phyloP scores from a whole-genome alignment of 2,888 invertebrate genomes.

The Dimorphilus gyrociliatus region DNA sequence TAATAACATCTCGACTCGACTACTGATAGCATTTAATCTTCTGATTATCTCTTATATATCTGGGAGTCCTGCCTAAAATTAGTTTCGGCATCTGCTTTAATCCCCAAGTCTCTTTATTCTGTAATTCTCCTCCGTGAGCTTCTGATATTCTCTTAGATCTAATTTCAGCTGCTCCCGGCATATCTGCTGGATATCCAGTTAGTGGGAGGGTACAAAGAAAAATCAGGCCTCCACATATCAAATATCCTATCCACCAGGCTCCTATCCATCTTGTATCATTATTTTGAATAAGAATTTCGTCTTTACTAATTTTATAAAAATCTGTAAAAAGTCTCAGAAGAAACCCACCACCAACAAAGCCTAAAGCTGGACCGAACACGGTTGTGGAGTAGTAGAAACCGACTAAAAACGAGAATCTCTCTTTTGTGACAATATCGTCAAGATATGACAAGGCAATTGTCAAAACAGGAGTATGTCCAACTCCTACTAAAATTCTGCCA shows the following conservation, averaged over 20 bases:
- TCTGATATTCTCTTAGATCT: constrained; percentile 5
- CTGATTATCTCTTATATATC: not conserved
- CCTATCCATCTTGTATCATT: constrained; percentile 73
- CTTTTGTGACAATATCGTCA: constrained; percentile 9
- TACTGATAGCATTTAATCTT: not conserved
- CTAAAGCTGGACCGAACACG: constrained; percentile 13
- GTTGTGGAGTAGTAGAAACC: constrained; percentile 12
- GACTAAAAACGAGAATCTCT: constrained; percentile 10
- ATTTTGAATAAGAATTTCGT: constrained; percentile 1
- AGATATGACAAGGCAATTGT: constrained; percentile 12
- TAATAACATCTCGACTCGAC: constrained; percentile 4
- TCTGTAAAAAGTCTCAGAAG: constrained; percentile 11
- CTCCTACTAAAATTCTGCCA: constrained; percentile 9
- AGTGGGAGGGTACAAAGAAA: constrained; percentile 64
- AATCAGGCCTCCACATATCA: constrained; percentile 58
- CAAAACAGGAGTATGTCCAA: constrained; percentile 11
- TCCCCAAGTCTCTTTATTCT: no score
- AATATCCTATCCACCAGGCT: constrained; percentile 80
- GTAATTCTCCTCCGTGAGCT: no score
- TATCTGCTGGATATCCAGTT: constrained; percentile 71
- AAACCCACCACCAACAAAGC: constrained; percentile 9
- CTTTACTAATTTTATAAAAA: constrained; percentile 6
- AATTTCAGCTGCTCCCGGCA: constrained; percentile 33
- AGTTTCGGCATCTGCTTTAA: no score
- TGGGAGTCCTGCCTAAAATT: not conserved